These are phyloP conservation scores for Brachypalpus laphriformis DNA, from an alignment of 2,888 invertebrate species.

Conservation along the genomic window DNA sequence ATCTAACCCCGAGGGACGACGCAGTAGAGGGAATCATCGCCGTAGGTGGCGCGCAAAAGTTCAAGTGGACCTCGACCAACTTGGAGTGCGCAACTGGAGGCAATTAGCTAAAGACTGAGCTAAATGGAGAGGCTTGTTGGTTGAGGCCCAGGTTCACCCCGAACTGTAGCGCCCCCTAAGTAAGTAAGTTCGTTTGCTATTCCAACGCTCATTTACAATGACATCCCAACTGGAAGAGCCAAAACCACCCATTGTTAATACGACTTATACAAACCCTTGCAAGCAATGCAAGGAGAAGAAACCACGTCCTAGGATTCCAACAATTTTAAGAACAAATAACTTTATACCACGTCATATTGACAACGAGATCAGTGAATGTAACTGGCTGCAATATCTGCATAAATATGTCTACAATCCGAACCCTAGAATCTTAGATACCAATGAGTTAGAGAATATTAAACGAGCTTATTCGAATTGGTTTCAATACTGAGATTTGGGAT, in stretches of 20 bases:
- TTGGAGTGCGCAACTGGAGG: too few relatives aligned
- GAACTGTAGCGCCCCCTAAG: too few relatives aligned
- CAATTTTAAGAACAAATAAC: background rate
- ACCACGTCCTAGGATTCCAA: background rate
- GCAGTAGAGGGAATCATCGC: too few relatives aligned
- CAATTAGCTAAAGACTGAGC: too few relatives aligned
- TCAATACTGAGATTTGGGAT: background rate
- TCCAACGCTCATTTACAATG: too few relatives aligned
- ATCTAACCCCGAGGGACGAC: too few relatives aligned
- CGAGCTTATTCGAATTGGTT: constrained; percentile 49
- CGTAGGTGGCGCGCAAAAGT: too few relatives aligned
- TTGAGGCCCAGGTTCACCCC: too few relatives aligned
- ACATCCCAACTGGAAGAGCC: background rate
- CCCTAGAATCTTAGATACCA: constrained; percentile 55
- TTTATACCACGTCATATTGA: background rate
- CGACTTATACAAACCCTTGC: background rate
- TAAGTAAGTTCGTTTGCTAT: too few relatives aligned
- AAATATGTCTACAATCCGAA: constrained; percentile 54
- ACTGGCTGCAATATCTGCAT: constrained; percentile 50
- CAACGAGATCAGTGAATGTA: constrained; percentile 29
- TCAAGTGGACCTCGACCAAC: too few relatives aligned
- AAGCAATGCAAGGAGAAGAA: background rate
- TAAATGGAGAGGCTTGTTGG: too few relatives aligned
- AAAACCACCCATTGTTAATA: background rate
- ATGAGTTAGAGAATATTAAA: constrained; percentile 45